Evolutionary conservation across 2,797 vertebrate genomes (phyloP), one percentile per base, ranked within the genome.

Genomic region (Phalanger gymnotis): DNA sequence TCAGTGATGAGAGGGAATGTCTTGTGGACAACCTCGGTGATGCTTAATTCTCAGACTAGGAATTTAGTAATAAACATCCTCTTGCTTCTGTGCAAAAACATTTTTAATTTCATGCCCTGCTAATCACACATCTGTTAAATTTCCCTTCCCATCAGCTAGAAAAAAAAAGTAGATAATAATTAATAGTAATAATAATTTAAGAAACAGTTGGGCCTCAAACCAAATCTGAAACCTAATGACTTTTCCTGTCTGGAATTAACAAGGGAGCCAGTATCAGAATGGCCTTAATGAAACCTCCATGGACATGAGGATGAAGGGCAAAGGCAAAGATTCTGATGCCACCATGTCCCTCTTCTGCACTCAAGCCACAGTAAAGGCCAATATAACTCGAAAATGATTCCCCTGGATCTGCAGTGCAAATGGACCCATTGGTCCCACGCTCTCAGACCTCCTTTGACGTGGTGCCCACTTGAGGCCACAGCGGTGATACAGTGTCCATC

Each of bases 91-190:
- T 97, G 97, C 95, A 97, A 97, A 97, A 98, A 98, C 97, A 98
- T 98, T 98, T 98, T 98, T 98, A 98, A 98, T 99, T 98, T 99
- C 98, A 99, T 98, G 98, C 98, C 98, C 96, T 98, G 98, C 98
- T 98, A 98, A 98, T 98, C 98, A 98, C 98, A 98, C 98, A 98
- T 98, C 98, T 98, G 98, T 98, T 98, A 98, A 96, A 98, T 97
- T 97, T 98, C 95, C 96, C 97, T 98, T 97, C 97, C 97, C 95
- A 98, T 97, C 97, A 97, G 93, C 51, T 96, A 90, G 96, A 95
- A 96, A 97, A 98, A 97, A 0, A 27, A 98, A 98, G 95, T 97
- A 97, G 98, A 98, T 98, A 98, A 98, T 98, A 98, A 98, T 97
- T 98, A 98, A 98, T 97, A 95, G 56, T 94, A 94, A 97, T 98